A percentile compares a stretch with the other conserved stretches of the same genome.
Conservation (phyloP, 2,113 vertebrate genomes). For the Passerina amoena region DNA sequence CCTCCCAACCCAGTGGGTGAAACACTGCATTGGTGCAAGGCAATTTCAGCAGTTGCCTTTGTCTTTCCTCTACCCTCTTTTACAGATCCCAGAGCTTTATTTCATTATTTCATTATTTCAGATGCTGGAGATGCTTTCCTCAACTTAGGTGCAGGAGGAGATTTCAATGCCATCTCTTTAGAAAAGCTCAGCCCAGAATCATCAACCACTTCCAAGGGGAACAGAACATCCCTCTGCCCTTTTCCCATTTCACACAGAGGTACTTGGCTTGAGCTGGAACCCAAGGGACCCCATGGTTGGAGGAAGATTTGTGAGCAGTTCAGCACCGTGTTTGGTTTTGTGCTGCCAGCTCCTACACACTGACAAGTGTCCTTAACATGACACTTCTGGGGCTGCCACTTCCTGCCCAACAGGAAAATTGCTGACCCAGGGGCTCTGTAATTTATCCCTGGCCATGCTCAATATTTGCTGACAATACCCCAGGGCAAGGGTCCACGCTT, state of each 20-base stretch:
- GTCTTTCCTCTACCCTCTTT: neutral
- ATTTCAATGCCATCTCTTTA: neutral
- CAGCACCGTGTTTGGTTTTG: neutral
- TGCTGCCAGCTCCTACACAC: neutral
- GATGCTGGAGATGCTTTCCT: neutral
- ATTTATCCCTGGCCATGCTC: neutral
- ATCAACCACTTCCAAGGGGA: neutral
- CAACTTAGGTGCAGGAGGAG: neutral
- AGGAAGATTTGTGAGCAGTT: neutral
- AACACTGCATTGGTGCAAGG: neutral
- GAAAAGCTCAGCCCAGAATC: neutral
- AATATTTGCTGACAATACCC: neutral
- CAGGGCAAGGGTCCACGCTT: fast-evolving
- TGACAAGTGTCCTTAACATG: neutral
- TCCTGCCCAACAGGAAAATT: neutral
- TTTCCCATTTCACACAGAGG: fast-evolving
- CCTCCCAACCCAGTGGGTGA: neutral
- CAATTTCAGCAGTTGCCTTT: neutral
- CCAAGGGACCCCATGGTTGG: neutral
- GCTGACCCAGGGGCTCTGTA: neutral
- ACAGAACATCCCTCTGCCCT: neutral
- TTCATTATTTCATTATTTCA: neutral
- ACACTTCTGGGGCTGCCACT: neutral
- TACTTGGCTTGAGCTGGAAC: neutral
- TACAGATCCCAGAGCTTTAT: neutral